These are phyloP conservation scores for Xanthia icteritia DNA, from an alignment of 2,888 invertebrate species.

Conservation along the genomic window DNA sequence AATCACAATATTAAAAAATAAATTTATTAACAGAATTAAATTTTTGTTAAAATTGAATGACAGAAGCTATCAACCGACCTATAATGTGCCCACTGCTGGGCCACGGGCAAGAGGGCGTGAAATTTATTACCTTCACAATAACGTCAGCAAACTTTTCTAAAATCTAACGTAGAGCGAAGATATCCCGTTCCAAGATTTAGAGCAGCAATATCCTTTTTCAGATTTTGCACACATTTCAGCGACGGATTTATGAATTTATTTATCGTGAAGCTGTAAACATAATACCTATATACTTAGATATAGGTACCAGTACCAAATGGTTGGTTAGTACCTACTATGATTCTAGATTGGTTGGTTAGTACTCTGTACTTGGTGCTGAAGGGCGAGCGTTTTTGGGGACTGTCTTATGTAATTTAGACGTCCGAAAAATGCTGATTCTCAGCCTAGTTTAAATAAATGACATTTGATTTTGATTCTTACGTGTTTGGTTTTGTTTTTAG, in stretches of 20 bases:
- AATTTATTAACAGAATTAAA: too few relatives aligned
- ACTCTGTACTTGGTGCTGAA: background rate
- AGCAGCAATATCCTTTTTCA: slow-evolving; percentile 58
- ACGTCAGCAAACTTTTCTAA: slow-evolving; percentile 26
- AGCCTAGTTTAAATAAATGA: too few relatives aligned
- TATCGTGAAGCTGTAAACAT: slow-evolving; percentile 42
- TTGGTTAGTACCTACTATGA: background rate
- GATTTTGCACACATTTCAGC: slow-evolving; percentile 47
- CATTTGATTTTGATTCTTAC: background rate
- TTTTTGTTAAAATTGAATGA: background rate
- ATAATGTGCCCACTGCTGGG: background rate
- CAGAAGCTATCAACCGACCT: background rate
- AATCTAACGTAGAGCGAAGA: slow-evolving; percentile 47
- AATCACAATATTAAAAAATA: too few relatives aligned
- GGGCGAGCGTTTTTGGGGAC: too few relatives aligned
- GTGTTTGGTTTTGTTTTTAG: background rate
- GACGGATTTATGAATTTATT: slow-evolving; percentile 56
- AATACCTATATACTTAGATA: slow-evolving; percentile 17
- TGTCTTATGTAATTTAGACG: too few relatives aligned
- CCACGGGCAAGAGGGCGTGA: background rate
- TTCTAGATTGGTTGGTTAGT: background rate
- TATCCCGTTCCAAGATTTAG: slow-evolving; percentile 52
- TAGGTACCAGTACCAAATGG: background rate
- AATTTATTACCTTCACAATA: slow-evolving; percentile 15
- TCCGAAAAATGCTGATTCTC: too few relatives aligned